Conservation (phyloP, 2,113 vertebrate genomes). For the Gopherus flavomarginatus region DNA sequence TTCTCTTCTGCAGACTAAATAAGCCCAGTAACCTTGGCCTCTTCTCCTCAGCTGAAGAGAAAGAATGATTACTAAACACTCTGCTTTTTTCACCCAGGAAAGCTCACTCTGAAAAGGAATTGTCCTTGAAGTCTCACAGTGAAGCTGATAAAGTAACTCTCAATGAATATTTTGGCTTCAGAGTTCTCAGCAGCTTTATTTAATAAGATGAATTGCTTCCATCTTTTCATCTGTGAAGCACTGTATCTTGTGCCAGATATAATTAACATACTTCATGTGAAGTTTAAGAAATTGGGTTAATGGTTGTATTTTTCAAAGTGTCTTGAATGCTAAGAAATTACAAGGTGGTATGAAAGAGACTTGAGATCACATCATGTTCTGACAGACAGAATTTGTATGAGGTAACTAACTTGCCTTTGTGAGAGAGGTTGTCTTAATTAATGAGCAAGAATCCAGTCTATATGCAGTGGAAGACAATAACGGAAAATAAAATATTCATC, state of each 20-base stretch:
- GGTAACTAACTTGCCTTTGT: background rate
- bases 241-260: background rate
- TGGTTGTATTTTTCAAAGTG: background rate
- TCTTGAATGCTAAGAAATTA: background rate
- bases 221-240: background rate
- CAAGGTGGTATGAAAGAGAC: background rate
- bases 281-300: background rate
- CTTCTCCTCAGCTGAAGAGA: background rate
- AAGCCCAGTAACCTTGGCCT: too few species aligned
- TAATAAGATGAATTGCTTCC: conserved; percentile 17
- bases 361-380: background rate
- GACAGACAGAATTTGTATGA: background rate
- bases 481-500: conserved; percentile 20
- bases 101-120: background rate
- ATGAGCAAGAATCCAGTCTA: conserved; percentile 7
- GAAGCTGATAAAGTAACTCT: background rate
- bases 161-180: rapidly evolving
- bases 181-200: background rate
- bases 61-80: background rate
- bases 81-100: background rate
- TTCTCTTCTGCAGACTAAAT: too few species aligned
- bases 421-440: background rate
- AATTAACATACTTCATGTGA: background rate
- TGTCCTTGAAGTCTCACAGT: background rate
- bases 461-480: background rate